These are phyloP conservation scores for Gallirallus australis DNA, from an alignment of 2,797 vertebrate genomes.

Conservation along the genomic window DNA sequence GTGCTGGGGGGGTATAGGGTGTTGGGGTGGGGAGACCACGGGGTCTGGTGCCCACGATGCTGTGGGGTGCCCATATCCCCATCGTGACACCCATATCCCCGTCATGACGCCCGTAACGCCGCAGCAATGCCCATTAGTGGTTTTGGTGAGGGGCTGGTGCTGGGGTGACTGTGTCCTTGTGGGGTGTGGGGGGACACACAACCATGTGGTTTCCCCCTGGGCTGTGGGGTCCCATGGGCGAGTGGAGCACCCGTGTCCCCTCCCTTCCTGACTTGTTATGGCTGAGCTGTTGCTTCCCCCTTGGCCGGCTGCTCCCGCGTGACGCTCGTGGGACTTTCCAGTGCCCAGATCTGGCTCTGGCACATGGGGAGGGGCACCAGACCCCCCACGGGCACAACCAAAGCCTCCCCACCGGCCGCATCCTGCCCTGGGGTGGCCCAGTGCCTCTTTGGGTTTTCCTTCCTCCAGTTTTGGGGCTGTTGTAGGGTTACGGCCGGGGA, in stretches of 20 bases:
- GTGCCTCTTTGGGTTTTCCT: background rate
- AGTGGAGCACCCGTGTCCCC: background rate
- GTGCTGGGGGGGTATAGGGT: too few species aligned
- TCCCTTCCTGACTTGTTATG: background rate
- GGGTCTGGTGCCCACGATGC: rapidly evolving
- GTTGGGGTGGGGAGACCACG: rapidly evolving
- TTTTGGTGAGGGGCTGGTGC: background rate
- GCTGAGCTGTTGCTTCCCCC: background rate
- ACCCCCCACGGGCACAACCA: too few species aligned
- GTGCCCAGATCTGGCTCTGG: background rate
- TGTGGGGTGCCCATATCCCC: background rate
- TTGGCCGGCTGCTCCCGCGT: background rate
- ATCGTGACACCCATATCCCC: too few species aligned
- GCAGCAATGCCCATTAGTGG: rapidly evolving
- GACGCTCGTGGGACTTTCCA: background rate
- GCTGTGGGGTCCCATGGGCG: background rate
- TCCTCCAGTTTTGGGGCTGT: rapidly evolving
- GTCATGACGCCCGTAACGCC: too few species aligned
- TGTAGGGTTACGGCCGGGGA: background rate
- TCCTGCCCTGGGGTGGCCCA: background rate
- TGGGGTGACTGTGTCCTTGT: background rate
- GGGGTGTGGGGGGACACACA: too few species aligned
- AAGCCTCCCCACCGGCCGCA: background rate
- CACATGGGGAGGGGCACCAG: background rate
- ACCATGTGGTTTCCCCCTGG: rapidly evolving